Conservation (phyloP, 2,888 invertebrate species). For the Clepsis dumicolana region DNA sequence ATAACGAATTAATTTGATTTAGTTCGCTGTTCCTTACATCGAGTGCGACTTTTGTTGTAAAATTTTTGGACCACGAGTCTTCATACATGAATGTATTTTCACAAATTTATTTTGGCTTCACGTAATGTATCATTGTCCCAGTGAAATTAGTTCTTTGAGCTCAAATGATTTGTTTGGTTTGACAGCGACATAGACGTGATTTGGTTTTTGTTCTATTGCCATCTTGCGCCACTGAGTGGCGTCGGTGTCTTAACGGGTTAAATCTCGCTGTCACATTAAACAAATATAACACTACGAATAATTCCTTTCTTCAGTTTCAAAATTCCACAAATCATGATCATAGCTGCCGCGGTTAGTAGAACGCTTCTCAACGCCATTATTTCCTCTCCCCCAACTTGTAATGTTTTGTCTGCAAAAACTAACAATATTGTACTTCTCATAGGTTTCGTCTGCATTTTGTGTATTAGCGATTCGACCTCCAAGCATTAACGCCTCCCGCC, state of each 20-base stretch:
- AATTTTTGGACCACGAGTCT: not conserved
- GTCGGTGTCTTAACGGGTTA: slow-evolving; percentile 9
- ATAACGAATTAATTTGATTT: slow-evolving; percentile 14
- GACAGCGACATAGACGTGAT: slow-evolving; percentile 2
- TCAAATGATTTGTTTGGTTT: not conserved
- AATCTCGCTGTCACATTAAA: not conserved
- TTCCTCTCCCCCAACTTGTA: slow-evolving; percentile 20
- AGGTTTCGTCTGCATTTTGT: slow-evolving; percentile 54
- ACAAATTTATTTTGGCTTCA: not conserved
- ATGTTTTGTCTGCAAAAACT: slow-evolving; percentile 55
- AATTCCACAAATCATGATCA: slow-evolving; percentile 7
- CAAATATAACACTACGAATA: not conserved
- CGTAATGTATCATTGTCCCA: not conserved
- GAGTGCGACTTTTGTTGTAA: not conserved
- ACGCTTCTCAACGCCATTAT: slow-evolving; percentile 30
- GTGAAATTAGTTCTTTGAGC: not conserved
- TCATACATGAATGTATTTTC: not conserved
- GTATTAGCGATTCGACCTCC: slow-evolving; percentile 43
- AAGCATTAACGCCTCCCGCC: slow-evolving; percentile 30
- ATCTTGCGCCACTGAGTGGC: slow-evolving; percentile 6
- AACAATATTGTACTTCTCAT: slow-evolving; percentile 86
- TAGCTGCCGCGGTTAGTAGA: slow-evolving; percentile 20
- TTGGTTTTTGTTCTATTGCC: not conserved
- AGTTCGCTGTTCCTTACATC: slow-evolving; percentile 34
- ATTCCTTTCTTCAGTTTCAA: not conserved